A percentile compares a stretch with the other conserved stretches of the same genome.
phyloP scores from a whole-genome alignment of 2,888 invertebrate species.

The Drosophila macrothrix region DNA sequence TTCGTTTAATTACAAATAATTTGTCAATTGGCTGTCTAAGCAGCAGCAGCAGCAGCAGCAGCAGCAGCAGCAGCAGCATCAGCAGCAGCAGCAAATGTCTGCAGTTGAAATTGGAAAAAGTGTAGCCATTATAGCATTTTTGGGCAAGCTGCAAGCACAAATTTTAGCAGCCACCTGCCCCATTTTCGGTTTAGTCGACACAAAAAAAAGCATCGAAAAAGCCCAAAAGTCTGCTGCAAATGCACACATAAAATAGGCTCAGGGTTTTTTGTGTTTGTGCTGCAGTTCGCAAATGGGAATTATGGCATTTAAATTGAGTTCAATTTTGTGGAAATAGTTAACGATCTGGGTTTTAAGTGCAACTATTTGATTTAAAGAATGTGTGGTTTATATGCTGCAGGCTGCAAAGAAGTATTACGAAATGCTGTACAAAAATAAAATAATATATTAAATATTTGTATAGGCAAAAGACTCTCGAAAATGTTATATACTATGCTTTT shows the following conservation, averaged over 20 bases:
- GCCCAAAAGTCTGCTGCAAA: background rate
- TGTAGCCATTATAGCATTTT: background rate
- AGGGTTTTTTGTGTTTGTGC: background rate
- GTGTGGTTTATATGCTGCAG: background rate
- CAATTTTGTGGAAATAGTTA: background rate
- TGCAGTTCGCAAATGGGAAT: background rate
- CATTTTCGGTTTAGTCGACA: background rate
- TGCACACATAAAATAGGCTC: background rate
- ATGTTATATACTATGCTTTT: background rate
- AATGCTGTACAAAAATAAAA: background rate
- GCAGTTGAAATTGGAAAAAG: background rate
- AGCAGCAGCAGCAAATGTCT: background rate
- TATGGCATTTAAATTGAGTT: background rate
- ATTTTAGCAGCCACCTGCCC: background rate
- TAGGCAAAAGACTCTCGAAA: background rate
- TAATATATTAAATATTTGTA: background rate
- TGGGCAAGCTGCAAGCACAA: background rate
- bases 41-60: background rate
- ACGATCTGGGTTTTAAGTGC: background rate
- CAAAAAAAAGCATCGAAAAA: background rate
- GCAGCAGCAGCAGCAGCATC: background rate
- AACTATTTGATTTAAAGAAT: background rate
- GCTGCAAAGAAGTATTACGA: background rate
- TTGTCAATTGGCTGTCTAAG: slow-evolving; percentile 56
- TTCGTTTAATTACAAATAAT: slow-evolving; percentile 62